phyloP scores from a whole-genome alignment of 2,888 invertebrate genomes.

The Diaphora mendica region DNA sequence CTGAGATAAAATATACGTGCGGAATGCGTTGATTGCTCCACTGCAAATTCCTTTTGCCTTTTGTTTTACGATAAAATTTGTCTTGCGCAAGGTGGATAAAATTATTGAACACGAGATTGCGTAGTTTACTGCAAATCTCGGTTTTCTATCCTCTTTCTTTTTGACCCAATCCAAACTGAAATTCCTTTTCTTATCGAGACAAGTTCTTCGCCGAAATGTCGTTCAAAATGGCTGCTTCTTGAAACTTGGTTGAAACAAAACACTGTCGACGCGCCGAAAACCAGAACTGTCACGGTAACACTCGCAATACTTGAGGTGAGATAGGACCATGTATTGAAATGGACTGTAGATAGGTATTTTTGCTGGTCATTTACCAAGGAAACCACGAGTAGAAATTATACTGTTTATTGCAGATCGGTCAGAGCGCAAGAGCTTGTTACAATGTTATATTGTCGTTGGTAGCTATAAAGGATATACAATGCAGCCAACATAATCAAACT shows the following conservation, averaged over 20 bases:
- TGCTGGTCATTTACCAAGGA: no score
- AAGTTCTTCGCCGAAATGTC: slow-evolving; percentile 1
- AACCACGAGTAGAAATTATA: no score
- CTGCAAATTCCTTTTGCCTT: background rate
- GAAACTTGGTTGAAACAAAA: background rate
- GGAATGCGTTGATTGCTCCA: background rate
- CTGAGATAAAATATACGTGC: background rate
- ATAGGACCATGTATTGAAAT: no score
- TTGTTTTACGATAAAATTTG: background rate
- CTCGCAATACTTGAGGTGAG: background rate
- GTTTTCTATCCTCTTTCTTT: background rate
- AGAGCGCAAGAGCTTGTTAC: no score
- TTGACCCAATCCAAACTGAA: background rate
- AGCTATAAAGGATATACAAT: no score
- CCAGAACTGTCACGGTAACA: background rate
- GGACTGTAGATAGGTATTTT: no score
- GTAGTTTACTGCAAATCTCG: background rate
- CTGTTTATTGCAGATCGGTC: no score
- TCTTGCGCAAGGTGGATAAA: background rate
- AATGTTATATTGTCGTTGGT: no score
- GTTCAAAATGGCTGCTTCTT: background rate
- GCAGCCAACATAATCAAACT: no score
- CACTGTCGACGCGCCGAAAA: background rate
- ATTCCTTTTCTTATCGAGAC: background rate
- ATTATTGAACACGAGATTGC: background rate